phyloP scores from a whole-genome alignment of 2,113 vertebrate genomes.

The Felis chaus region DNA sequence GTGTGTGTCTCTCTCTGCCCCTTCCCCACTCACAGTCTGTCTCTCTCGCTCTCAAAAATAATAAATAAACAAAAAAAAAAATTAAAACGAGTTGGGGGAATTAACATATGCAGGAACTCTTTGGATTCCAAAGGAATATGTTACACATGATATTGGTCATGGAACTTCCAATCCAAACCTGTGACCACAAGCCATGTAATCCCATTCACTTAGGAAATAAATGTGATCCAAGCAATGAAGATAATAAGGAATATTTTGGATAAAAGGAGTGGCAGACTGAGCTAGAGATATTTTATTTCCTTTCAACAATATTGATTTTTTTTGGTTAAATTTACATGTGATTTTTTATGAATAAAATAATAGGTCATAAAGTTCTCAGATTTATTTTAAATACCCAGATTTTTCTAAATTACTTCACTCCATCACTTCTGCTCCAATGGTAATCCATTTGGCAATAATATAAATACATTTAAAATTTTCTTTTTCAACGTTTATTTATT shows the following conservation, averaged over 20 bases:
- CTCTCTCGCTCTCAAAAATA: no score
- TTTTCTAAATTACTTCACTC: neutral
- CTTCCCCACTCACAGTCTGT: no score
- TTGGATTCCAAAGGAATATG: neutral
- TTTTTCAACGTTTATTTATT: no score
- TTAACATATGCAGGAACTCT: neutral
- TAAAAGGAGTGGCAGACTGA: neutral
- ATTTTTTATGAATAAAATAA: conserved; percentile 13
- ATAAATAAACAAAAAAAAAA: no score
- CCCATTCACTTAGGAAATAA: neutral
- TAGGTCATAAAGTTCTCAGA: neutral
- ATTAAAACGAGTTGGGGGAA: neutral
- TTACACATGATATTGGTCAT: accelerated
- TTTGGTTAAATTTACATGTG: neutral
- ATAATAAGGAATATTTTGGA: neutral
- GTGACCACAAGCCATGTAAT: neutral
- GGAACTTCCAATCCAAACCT: neutral
- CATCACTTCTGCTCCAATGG: neutral
- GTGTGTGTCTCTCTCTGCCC: no score
- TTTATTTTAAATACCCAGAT: conserved; percentile 17
- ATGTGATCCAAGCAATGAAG: neutral
- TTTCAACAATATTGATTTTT: neutral
- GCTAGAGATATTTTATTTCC: neutral
- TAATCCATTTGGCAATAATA: neutral
- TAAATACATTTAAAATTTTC: neutral